Conservation (phyloP, 2,888 invertebrate genomes). For the Dilophus febrilis region DNA sequence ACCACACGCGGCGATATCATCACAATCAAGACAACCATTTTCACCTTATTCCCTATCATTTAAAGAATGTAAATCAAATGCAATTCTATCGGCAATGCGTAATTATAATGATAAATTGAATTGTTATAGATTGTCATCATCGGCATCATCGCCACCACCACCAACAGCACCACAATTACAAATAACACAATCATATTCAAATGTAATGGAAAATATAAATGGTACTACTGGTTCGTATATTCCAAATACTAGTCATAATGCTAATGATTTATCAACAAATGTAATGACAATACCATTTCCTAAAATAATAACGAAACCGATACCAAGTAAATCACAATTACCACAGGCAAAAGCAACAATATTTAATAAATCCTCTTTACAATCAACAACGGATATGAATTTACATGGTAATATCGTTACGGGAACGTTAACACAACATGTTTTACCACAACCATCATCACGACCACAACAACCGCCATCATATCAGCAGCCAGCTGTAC, state of each 20-base stretch:
- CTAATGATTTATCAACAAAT: too few relatives aligned
- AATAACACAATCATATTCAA: too few relatives aligned
- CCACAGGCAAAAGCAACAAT: background rate
- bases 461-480: constrained; percentile 21
- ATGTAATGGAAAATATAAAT: too few relatives aligned
- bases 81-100: background rate
- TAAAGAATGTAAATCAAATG: constrained; percentile 1
- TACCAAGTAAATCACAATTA: background rate
- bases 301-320: too few relatives aligned
- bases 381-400: constrained; percentile 6
- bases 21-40: background rate
- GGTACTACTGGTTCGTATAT: too few relatives aligned
- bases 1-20: too few relatives aligned
- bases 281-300: too few relatives aligned
- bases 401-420: constrained; percentile 2
- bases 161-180: too few relatives aligned
- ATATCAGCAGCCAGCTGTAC: background rate
- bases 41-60: too few relatives aligned
- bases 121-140: background rate
- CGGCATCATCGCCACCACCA: background rate
- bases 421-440: constrained; percentile 7
- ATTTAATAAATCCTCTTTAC: background rate
- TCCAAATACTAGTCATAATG: too few relatives aligned
- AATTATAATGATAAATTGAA: background rate
- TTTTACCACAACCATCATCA: constrained; percentile 4